Conservation (phyloP, 2,888 invertebrate genomes). For the Dryococelus australis region DNA sequence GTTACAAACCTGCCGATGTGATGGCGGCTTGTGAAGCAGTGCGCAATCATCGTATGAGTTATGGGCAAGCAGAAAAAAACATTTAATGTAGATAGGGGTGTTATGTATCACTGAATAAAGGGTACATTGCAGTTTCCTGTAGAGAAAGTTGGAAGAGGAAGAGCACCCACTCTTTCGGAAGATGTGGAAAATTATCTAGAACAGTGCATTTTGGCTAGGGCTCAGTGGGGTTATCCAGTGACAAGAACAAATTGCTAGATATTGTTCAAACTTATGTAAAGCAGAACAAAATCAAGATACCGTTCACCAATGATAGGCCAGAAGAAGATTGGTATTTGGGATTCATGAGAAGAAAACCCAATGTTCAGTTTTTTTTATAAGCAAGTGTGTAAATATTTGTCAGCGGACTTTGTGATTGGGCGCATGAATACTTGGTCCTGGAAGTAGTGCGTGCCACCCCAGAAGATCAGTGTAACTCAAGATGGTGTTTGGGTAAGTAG, state of each 20-base stretch:
- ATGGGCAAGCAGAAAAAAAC: background rate
- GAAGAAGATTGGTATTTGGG: background rate
- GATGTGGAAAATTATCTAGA: background rate
- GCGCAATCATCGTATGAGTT: background rate
- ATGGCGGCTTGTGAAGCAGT: background rate
- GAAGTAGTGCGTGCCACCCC: too few species aligned
- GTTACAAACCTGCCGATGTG: background rate
- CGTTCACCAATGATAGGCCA: background rate
- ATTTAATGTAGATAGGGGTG: background rate
- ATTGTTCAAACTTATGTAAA: background rate
- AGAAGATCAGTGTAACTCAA: too few species aligned
- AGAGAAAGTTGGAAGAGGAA: background rate
- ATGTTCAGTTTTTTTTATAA: too few species aligned
- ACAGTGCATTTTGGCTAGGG: conserved; percentile 11
- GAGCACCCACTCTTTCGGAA: background rate
- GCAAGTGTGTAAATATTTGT: too few species aligned
- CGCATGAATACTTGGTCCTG: too few species aligned
- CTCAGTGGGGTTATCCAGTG: conserved; percentile 3
- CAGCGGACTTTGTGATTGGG: too few species aligned
- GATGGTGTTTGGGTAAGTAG: too few species aligned
- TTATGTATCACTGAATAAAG: background rate
- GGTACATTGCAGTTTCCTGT: background rate
- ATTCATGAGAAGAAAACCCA: background rate
- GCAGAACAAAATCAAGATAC: conserved; percentile 1
- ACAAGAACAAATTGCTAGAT: background rate